phyloP scores from a whole-genome alignment of 2,113 vertebrate genomes.

The Myotis lucifugus region DNA sequence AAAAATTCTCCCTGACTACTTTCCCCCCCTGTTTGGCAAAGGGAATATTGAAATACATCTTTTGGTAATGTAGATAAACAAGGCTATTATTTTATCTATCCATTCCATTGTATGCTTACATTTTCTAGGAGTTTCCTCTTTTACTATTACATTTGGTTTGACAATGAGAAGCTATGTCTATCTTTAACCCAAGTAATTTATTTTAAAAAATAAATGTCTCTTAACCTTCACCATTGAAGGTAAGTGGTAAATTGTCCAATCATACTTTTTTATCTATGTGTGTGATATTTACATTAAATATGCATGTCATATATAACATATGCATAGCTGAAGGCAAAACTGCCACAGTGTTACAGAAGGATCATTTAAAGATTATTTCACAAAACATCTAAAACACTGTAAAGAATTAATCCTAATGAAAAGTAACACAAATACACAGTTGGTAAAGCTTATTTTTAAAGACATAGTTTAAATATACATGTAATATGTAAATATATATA shows the following conservation, averaged over 20 bases:
- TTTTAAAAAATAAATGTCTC: conserved; percentile 36
- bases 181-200: conserved; percentile 52
- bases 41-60: conserved; percentile 31
- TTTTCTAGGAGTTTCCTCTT: conserved; percentile 11
- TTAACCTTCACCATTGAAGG: neutral
- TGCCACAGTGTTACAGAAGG: neutral
- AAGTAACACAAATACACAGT: neutral
- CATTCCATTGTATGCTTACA: neutral
- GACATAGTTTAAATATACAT: neutral
- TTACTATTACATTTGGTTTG: conserved; percentile 23
- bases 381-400: conserved; percentile 6
- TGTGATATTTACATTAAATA: conserved; percentile 61
- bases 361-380: conserved; percentile 1
- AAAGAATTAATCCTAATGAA: conserved; percentile 32
- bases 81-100: conserved; percentile 27
- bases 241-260: conserved; percentile 49
- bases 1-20: conserved; percentile 23
- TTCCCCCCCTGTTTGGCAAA: neutral
- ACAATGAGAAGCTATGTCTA: conserved; percentile 15
- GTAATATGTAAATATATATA: neutral
- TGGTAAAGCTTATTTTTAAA: conserved; percentile 19
- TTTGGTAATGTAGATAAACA: neutral
- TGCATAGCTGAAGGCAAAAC: conserved; percentile 49
- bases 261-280: conserved; percentile 2
- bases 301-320: conserved; percentile 50